These are phyloP conservation scores for Incurvaria masculella DNA, from an alignment of 2,888 invertebrate species.

Conservation along the genomic window DNA sequence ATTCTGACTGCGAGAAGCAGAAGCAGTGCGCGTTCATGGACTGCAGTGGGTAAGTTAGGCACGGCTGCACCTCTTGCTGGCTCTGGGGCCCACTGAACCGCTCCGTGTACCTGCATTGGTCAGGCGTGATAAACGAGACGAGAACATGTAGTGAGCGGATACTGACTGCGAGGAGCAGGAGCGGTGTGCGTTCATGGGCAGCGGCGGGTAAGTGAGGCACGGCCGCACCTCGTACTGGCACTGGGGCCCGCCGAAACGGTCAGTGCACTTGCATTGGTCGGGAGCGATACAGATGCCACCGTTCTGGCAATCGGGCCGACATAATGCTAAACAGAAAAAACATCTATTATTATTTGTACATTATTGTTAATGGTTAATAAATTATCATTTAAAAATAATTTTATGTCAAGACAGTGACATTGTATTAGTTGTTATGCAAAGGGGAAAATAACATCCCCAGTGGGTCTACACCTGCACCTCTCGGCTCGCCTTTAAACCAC, in stretches of 20 bases:
- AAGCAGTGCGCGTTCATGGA: conserved; percentile 62
- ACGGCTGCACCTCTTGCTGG: conserved; percentile 70
- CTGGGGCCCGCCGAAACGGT: conserved; percentile 66
- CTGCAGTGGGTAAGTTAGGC: conserved; percentile 61
- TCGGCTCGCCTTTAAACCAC: no score
- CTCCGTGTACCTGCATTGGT: conserved; percentile 71
- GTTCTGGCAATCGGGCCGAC: conserved; percentile 73
- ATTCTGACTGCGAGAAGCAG: conserved; percentile 63
- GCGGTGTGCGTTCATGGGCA: conserved; percentile 63
- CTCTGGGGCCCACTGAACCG: conserved; percentile 71
- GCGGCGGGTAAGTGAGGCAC: conserved; percentile 63
- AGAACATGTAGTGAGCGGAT: no score
- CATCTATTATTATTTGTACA: no score
- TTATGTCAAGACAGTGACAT: no score
- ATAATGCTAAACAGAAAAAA: conserved; percentile 63
- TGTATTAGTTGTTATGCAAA: no score
- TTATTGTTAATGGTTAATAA: no score
- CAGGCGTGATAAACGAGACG: conserved; percentile 65
- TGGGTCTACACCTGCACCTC: no score
- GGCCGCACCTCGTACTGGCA: conserved; percentile 74
- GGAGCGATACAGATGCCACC: conserved; percentile 76
- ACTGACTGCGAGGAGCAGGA: conserved; percentile 65
- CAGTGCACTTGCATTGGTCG: conserved; percentile 72
- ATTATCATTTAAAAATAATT: no score
- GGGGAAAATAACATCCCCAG: no score